Base-by-base conservation (phyloP, 1,140 invertebrate species). In the Tenebrio molitor region DNA sequence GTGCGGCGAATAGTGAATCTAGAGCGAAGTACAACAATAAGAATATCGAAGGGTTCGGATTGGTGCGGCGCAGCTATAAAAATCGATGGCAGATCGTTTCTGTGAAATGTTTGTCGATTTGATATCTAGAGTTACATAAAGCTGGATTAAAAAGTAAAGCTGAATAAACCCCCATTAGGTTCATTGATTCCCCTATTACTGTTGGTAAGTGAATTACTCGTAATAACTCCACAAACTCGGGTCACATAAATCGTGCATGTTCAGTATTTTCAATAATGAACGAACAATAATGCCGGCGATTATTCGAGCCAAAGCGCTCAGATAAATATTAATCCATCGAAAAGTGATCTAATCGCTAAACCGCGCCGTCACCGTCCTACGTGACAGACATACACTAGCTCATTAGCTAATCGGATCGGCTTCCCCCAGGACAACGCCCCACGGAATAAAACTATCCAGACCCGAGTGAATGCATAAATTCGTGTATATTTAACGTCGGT, bases 251-350 rank as follows among this genome's bases (percentile, higher is more conserved):
- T 58, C 21, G 10, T 29, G 23, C 25, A 58, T 23, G 42, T 16
- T 2, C 63, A 16, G 39, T 65, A 65, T 42, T 29, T 41, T 65
- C 36, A 44, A 66, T 66, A 66, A 66, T 66, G 39, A 66, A 66
- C 64, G 23, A 66, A 66, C 64, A 66, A 66, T 66, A 66, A 66
- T 65, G 19, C 62, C 62, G n/a, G 23, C 64, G 42, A 66, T 66
- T 66, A 66, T 66, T 42, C 62, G n/a, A 42, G 19, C 63, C 21
- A 66, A 66, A 66, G 16, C 63, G 17, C n/a, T 12, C 36, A 66
- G 64, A 66, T 66, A 66, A 66, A 66, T 66, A 66, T 66, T 66
- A 66, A 66, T 44, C 64, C 64, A 66, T 1, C 17, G 42, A 66
- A 66, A 66, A 66, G 64, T 66, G 64, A 66, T 66, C 64, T 66